Percentiles rank a stretch among this genome's conserved stretches.
Conservation (phyloP, 2,113 vertebrate genomes). For the Tursiops truncatus region DNA sequence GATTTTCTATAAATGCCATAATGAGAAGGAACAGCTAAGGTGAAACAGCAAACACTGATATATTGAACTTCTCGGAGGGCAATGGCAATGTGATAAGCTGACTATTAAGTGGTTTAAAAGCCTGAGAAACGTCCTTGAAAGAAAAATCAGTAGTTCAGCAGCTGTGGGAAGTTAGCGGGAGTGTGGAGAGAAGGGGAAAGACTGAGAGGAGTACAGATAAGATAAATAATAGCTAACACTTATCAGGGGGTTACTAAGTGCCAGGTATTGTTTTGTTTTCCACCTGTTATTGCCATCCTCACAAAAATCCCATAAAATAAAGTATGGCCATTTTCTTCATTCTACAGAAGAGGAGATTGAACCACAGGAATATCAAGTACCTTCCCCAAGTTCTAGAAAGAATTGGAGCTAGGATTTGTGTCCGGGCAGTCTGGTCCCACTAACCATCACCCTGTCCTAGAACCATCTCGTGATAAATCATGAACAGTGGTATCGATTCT, state of each 20-base stretch:
- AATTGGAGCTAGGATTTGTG: neutral
- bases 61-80: neutral
- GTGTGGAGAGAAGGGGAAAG: neutral
- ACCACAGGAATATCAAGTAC: neutral
- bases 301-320: neutral
- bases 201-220: neutral
- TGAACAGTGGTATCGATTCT: neutral
- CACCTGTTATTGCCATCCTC: neutral
- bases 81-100: neutral
- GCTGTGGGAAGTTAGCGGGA: neutral
- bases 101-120: neutral
- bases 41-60: neutral
- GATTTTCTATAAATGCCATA: constrained; percentile 1
- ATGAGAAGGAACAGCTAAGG: neutral
- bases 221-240: neutral
- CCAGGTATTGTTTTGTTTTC: neutral
- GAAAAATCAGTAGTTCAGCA: neutral
- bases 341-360: neutral
- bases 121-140: neutral
- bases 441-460: neutral
- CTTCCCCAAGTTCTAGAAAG: neutral
- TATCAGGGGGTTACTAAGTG: neutral
- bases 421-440: neutral
- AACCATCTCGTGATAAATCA: neutral
- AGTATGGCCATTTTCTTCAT: neutral